Evolutionary conservation across 2,797 vertebrate species (phyloP), one percentile per base, ranked within the genome.

Genomic region (Toxotes lorentzi): DNA sequence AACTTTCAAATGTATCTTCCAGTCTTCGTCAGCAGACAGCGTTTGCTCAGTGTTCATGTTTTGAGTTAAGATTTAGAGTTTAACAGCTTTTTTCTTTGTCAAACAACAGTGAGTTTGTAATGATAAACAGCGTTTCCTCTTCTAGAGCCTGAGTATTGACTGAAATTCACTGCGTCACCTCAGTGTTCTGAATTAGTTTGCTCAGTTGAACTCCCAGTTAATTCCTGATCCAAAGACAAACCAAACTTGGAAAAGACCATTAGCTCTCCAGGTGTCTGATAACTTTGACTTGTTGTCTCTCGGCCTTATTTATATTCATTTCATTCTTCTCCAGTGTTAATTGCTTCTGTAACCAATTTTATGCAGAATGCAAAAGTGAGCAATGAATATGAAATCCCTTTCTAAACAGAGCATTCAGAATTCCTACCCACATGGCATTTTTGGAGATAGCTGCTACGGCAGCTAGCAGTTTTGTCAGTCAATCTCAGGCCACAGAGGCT

Each of bases 391-490:
- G 40, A 74, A 86, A 81, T 83, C 59, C 45, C 23, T 69, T 58
- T 82, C 59, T 73, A 60, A 81, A 86, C 51, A 73, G 72, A 47
- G 71, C 63, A 27, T 85, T 85, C 41, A 81, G 58, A 82, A 86
- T 85, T 89, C 73, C 30, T 60, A 63, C 51, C 74, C 79, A 72
- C 77, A 77, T 66, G 74, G 82, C 76, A 47, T 47, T 82, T 79
- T 81, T 67, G 65, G 75, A 90, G 86, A 90, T 87, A 86, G 87
- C 81, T 48, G 74, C 79, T 65, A 65, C 64, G 74, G 79, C 81
- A 85, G 81, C 67, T 74, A 82, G 34, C 77, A 83, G 88, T 91
- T 86, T 82, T 89, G 81, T 80, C 82, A 92, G 83, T 89, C 89
- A 89, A 80, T 91, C 87, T 76, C 75, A 57, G 79, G 82, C 70